phyloP scores from a whole-genome alignment of 2,113 vertebrate genomes.

The Grantiella picta region DNA sequence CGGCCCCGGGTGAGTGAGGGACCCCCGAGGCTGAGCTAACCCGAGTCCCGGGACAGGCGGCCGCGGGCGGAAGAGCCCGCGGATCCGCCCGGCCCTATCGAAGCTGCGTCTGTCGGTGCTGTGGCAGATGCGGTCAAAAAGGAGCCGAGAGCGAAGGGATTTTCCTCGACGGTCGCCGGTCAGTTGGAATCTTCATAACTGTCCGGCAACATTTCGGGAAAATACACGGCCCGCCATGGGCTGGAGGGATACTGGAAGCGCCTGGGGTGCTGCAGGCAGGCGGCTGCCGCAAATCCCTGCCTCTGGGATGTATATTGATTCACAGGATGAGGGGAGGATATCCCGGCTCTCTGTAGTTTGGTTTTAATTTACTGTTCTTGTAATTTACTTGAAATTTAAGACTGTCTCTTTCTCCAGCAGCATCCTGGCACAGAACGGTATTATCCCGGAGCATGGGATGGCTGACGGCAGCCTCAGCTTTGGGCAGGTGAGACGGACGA shows the following conservation, averaged over 20 bases:
- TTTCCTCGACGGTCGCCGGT: slow-evolving; percentile 67
- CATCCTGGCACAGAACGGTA: too few relatives aligned
- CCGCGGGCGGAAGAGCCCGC: not conserved
- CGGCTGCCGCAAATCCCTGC: too few relatives aligned
- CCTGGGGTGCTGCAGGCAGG: not conserved
- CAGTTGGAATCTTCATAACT: not conserved
- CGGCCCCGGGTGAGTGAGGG: not conserved
- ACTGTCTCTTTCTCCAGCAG: not conserved
- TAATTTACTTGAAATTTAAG: not conserved
- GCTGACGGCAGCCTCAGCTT: rapidly evolving
- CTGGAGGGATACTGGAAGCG: too few relatives aligned
- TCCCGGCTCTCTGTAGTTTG: rapidly evolving
- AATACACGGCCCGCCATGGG: not conserved
- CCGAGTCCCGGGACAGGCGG: not conserved
- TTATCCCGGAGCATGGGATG: rapidly evolving
- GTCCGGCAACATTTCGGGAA: slow-evolving; percentile 58
- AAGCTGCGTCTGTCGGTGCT: slow-evolving; percentile 42
- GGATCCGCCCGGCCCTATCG: slow-evolving; percentile 47
- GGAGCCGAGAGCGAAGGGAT: slow-evolving; percentile 52
- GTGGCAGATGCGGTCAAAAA: slow-evolving; percentile 64
- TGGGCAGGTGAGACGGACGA: not conserved
- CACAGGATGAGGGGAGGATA: rapidly evolving
- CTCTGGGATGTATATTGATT: rapidly evolving
- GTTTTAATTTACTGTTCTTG: rapidly evolving
- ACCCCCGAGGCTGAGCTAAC: not conserved